Conservation (phyloP, 2,113 vertebrate species). For the Petrocephalus zakoni region DNA sequence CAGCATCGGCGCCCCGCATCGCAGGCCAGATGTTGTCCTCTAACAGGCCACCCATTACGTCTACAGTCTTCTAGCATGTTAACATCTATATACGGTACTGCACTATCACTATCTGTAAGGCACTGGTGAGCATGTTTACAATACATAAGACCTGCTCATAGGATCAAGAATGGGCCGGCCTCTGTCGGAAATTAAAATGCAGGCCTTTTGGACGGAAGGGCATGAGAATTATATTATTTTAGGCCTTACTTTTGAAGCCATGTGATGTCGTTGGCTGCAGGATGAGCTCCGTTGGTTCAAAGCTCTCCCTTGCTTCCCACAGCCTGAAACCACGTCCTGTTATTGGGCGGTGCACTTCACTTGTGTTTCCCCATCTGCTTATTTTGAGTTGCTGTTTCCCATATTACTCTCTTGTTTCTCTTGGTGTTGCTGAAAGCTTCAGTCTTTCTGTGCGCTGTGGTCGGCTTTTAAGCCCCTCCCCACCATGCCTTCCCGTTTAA, state of each 20-base stretch:
- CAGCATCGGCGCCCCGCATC: background rate
- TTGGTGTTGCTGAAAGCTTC: background rate
- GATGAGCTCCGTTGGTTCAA: background rate
- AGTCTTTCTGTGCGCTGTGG: background rate
- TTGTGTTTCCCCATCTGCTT: background rate
- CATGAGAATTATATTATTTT: slow-evolving; percentile 6
- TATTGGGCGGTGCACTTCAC: background rate
- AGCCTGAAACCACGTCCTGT: slow-evolving; percentile 21
- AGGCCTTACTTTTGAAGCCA: background rate
- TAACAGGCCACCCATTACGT: background rate
- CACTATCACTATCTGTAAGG: too few species aligned
- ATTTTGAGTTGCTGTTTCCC: background rate
- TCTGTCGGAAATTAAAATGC: background rate
- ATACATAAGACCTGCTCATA: background rate
- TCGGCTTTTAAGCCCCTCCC: background rate
- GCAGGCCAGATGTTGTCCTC: background rate
- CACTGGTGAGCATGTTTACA: background rate
- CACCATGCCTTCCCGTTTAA: background rate
- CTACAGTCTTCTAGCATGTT: background rate
- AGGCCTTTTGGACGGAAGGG: background rate
- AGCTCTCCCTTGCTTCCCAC: slow-evolving; percentile 6
- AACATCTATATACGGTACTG: background rate
- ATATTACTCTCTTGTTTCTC: background rate
- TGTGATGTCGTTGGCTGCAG: background rate
- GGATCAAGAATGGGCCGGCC: background rate